These are phyloP conservation scores for Pangasius larnaudii DNA, from an alignment of 2,797 vertebrate genomes.

Conservation along the genomic window DNA sequence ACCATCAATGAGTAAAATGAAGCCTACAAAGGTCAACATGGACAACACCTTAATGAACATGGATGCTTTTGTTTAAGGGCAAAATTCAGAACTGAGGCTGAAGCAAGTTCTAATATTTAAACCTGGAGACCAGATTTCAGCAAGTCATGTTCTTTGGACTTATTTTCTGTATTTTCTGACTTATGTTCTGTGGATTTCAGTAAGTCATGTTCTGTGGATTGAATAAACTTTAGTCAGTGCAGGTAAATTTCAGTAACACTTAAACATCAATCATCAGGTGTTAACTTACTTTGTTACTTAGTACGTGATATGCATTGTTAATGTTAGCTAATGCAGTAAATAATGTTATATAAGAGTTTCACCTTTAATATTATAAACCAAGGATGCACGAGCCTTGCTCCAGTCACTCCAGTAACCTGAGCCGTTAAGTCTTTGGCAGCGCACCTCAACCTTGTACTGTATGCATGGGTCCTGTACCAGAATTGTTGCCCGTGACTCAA, in stretches of 20 bases:
- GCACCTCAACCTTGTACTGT: slow-evolving; percentile 78
- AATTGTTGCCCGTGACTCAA: slow-evolving; percentile 62
- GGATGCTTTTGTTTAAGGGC: neutral
- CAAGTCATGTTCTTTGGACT: neutral
- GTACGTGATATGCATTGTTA: neutral
- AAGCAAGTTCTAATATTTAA: neutral
- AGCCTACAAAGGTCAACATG: neutral
- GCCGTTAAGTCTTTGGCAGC: slow-evolving; percentile 75
- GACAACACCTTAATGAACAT: neutral
- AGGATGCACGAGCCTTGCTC: slow-evolving; percentile 76
- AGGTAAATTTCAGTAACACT: neutral
- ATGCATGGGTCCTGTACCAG: slow-evolving; percentile 76
- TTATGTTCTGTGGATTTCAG: too few relatives aligned
- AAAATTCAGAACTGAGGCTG: neutral
- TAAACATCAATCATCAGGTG: neutral
- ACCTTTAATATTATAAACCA: slow-evolving; percentile 83
- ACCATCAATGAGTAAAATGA: neutral
- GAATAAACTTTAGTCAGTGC: neutral
- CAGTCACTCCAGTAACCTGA: slow-evolving; percentile 88
- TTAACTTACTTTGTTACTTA: neutral
- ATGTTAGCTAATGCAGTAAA: neutral
- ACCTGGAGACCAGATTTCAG: neutral
- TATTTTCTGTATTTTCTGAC: too few relatives aligned
- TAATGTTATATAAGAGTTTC: neutral
- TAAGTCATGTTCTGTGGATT: neutral